phyloP scores from a whole-genome alignment of 2,797 vertebrate species.

The Nyctibius grandis region DNA sequence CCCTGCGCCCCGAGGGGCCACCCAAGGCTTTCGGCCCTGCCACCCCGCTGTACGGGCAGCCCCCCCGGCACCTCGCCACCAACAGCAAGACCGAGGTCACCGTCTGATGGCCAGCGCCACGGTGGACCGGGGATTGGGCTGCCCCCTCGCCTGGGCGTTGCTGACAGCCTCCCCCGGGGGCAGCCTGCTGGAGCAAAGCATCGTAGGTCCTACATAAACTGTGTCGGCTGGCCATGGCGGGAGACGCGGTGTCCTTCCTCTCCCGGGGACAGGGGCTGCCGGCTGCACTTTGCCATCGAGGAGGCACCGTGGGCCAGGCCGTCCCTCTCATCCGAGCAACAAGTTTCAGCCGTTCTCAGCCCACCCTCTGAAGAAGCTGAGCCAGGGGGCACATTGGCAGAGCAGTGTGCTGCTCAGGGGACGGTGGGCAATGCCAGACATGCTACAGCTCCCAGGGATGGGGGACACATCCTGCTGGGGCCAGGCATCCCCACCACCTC shows the following conservation, averaged over 20 bases:
- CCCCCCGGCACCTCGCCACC: slow-evolving; percentile 85
- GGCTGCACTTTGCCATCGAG: accelerated
- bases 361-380: background rate
- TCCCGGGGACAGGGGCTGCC: background rate
- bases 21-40: slow-evolving; percentile 83
- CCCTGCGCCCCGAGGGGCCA: slow-evolving; percentile 85
- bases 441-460: background rate
- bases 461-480: background rate
- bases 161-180: accelerated
- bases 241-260: accelerated
- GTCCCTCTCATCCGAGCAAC: accelerated
- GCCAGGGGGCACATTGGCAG: accelerated
- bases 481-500: background rate
- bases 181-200: accelerated
- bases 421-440: background rate
- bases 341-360: background rate
- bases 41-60: slow-evolving; percentile 72
- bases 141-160: accelerated
- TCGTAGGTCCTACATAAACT: background rate
- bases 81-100: slow-evolving; percentile 98
- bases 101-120: background rate
- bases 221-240: accelerated
- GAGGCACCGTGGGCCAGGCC: accelerated
- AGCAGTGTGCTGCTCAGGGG: background rate
- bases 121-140: background rate